phyloP scores from a whole-genome alignment of 1,140 invertebrate species.

The Dryas iulia region DNA sequence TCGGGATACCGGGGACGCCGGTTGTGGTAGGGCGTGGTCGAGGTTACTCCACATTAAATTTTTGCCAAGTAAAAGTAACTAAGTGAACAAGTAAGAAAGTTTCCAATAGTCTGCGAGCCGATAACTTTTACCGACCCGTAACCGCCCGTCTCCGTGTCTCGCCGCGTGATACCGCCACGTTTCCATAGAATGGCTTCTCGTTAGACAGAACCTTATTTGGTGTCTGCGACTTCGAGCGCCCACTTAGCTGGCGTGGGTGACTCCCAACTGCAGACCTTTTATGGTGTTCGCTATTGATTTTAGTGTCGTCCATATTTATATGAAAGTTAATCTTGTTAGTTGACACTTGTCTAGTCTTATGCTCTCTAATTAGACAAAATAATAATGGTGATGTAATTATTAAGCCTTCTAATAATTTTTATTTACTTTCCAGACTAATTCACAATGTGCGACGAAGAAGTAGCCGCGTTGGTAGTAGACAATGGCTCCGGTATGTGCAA shows the following conservation, averaged over 20 bases:
- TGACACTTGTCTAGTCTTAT: neutral
- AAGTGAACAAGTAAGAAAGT: conserved; percentile 3
- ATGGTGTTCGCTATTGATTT: conserved; percentile 28
- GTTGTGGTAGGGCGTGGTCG: conserved; percentile 78
- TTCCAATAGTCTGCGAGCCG: neutral
- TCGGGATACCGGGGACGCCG: conserved; percentile 60
- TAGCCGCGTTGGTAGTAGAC: conserved; percentile 92
- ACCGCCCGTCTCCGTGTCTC: conserved; percentile 39
- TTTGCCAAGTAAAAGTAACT: conserved; percentile 14
- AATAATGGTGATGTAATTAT: neutral
- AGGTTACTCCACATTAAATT: neutral
- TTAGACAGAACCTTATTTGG: conserved; percentile 68
- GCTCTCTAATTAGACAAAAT: neutral
- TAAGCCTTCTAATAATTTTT: neutral
- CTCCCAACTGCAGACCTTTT: conserved; percentile 31
- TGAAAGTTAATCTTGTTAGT: conserved; percentile 51
- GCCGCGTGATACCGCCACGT: conserved; percentile 58
- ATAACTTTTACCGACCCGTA: conserved; percentile 48
- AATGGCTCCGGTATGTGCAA: conserved; percentile 98
- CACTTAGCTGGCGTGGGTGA: conserved; percentile 56
- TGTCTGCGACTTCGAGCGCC: conserved; percentile 55
- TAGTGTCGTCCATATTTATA: conserved; percentile 3
- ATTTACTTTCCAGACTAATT: conserved; percentile 58
- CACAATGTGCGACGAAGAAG: conserved; percentile 84
- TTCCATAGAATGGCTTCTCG: conserved; percentile 41